These are phyloP conservation scores for Hydropotes inermis DNA, from an alignment of 2,113 vertebrate genomes.

Conservation along the genomic window DNA sequence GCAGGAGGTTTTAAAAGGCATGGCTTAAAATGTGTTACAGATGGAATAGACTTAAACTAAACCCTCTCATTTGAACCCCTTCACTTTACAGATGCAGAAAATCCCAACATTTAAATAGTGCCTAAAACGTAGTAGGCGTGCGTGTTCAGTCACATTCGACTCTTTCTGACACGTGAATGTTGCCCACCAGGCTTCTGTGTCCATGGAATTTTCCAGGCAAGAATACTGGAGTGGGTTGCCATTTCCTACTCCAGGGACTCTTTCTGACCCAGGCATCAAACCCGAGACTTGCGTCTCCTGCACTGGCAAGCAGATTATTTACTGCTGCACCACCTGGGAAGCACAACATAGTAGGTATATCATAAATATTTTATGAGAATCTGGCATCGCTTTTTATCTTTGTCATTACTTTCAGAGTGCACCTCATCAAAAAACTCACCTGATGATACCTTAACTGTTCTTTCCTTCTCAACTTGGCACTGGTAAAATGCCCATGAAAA, in stretches of 20 bases:
- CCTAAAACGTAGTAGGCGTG: neutral
- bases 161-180: neutral
- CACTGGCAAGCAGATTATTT: neutral
- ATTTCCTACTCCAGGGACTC: neutral
- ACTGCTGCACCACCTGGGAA: neutral
- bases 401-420: neutral
- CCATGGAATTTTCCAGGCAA: neutral
- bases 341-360: neutral
- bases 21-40: neutral
- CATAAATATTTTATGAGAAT: neutral
- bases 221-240: neutral
- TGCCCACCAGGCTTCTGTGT: neutral
- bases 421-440: neutral
- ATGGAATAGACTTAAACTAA: neutral
- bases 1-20: neutral
- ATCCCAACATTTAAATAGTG: neutral
- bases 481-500: neutral
- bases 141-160: neutral
- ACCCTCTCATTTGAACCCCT: neutral
- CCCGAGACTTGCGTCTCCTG: neutral
- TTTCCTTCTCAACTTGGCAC: neutral
- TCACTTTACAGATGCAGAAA: neutral
- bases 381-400: neutral
- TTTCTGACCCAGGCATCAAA: neutral
- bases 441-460: neutral